Conservation (phyloP, 2,888 invertebrate genomes). For the Actias luna region DNA sequence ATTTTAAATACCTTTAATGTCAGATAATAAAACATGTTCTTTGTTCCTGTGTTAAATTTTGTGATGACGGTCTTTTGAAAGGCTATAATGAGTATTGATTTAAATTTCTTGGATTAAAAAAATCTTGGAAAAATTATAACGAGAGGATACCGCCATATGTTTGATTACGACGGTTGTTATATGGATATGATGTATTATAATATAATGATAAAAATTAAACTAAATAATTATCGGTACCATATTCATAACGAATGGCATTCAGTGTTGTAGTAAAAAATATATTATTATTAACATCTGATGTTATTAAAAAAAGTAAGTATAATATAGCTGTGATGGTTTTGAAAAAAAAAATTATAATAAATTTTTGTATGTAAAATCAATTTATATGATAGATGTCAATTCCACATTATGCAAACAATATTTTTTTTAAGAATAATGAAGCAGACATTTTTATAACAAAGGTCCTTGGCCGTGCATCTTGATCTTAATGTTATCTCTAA, state of each 20-base stretch:
- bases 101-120: slow-evolving; percentile 77
- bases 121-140: slow-evolving; percentile 80
- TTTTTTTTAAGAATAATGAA: slow-evolving; percentile 79
- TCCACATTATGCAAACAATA: slow-evolving; percentile 59
- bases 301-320: too few species aligned
- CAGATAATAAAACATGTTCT: slow-evolving; percentile 77
- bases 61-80: slow-evolving; percentile 76
- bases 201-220: neutral
- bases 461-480: slow-evolving; percentile 82
- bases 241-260: neutral
- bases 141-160: slow-evolving; percentile 65
- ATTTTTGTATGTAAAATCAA: neutral
- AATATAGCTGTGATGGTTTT: too few species aligned
- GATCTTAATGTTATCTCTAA: slow-evolving; percentile 82
- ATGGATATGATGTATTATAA: slow-evolving; percentile 43
- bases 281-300: too few species aligned
- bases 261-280: neutral
- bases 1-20: slow-evolving; percentile 75
- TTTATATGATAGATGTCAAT: slow-evolving; percentile 14
- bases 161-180: slow-evolving; percentile 37
- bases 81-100: slow-evolving; percentile 81
- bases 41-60: slow-evolving; percentile 69
- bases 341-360: too few species aligned
- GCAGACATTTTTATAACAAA: slow-evolving; percentile 82
- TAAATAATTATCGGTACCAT: neutral